phyloP scores from a whole-genome alignment of 1,140 invertebrate genomes.

The Bombus balteatus region DNA sequence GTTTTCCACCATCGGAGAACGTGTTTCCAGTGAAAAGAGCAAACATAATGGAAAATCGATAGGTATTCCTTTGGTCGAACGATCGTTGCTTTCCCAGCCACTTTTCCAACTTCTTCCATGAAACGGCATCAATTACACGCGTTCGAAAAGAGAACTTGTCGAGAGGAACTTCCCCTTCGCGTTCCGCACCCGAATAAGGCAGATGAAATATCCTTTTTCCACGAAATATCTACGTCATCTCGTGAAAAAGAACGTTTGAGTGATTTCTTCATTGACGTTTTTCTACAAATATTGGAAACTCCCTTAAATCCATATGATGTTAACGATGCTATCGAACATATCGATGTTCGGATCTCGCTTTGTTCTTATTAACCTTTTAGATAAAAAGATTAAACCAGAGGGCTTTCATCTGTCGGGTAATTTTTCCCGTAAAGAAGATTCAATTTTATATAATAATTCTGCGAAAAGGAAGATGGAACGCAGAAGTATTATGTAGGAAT shows the following conservation, averaged over 20 bases:
- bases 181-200: not conserved
- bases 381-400: not conserved
- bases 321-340: too few species aligned
- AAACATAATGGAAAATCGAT: conserved; percentile 7
- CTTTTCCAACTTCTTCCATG: not conserved
- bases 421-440: too few species aligned
- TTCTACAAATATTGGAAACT: not conserved
- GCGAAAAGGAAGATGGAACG: not conserved
- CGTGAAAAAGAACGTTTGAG: not conserved
- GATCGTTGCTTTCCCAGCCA: not conserved
- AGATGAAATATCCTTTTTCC: not conserved
- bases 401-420: not conserved
- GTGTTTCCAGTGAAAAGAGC: not conserved
- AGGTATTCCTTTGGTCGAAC: not conserved
- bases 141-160: not conserved
- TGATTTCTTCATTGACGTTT: not conserved
- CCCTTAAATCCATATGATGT: not conserved
- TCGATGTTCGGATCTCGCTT: not conserved
- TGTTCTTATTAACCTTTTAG: not conserved
- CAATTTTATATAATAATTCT: not conserved
- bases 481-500: not conserved
- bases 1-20: not conserved
- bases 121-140: not conserved
- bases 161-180: not conserved
- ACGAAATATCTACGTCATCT: not conserved